Conservation (phyloP, 2,113 vertebrate species). For the Dolichallabes microphthalmus region DNA sequence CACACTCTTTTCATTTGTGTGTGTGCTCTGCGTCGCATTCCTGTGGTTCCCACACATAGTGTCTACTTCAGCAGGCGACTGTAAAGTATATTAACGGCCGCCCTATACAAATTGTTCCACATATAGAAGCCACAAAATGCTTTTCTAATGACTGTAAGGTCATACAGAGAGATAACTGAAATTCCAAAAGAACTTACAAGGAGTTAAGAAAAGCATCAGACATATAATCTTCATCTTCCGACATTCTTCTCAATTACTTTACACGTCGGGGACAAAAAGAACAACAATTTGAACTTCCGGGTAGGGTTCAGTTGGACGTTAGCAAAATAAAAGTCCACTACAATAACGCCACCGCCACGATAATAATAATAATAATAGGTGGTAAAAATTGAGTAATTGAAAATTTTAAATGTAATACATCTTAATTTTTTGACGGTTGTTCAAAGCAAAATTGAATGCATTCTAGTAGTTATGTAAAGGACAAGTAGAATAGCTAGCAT, state of each 20-base stretch:
- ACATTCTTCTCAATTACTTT: conserved; percentile 55
- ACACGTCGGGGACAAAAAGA: background rate
- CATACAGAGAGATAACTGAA: background rate
- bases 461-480: too few relatives aligned
- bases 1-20: too few relatives aligned
- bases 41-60: too few relatives aligned
- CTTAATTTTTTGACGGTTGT: too few relatives aligned
- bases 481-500: too few relatives aligned
- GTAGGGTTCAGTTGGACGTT: background rate
- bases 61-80: too few relatives aligned
- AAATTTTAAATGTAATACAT: too few relatives aligned
- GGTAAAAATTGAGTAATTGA: too few relatives aligned
- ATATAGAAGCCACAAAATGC: background rate
- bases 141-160: background rate
- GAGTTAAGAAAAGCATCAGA: conserved; percentile 85
- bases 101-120: background rate
- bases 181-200: conserved; percentile 69
- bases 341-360: background rate
- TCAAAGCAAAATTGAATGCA: too few relatives aligned
- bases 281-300: background rate
- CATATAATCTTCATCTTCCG: conserved; percentile 89
- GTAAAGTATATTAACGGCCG: too few relatives aligned
- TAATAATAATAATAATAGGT: background rate
- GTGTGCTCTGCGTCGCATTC: too few relatives aligned
- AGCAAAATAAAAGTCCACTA: background rate